phyloP scores from a whole-genome alignment of 2,797 vertebrate species.

The Onychomys arenicola region DNA sequence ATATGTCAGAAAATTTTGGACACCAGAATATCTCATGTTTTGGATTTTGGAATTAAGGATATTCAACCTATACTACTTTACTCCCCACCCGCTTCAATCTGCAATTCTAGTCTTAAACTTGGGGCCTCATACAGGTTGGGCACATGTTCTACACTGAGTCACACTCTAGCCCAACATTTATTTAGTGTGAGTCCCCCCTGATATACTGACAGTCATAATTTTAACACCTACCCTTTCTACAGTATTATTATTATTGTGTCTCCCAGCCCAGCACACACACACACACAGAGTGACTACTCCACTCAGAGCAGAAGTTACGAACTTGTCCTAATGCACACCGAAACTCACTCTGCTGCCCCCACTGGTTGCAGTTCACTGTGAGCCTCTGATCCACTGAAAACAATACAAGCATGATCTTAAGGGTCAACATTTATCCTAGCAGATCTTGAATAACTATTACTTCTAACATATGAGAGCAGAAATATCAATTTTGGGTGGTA shows the following conservation, averaged over 20 bases:
- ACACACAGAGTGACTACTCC: neutral
- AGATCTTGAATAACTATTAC: neutral
- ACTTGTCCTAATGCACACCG: neutral
- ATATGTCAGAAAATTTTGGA: neutral
- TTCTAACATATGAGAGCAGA: slow-evolving; percentile 29
- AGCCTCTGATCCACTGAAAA: neutral
- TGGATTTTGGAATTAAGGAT: neutral
- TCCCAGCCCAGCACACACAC: too few species aligned
- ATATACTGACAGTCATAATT: neutral
- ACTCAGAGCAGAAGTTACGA: neutral
- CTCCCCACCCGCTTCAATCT: neutral
- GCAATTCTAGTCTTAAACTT: neutral
- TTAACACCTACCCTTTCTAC: neutral
- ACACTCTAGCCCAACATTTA: neutral
- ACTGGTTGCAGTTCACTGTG: neutral
- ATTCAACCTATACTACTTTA: neutral
- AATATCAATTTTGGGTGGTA: neutral
- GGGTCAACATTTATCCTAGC: neutral
- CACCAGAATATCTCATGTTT: neutral
- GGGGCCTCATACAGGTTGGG: neutral
- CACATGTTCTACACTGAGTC: neutral
- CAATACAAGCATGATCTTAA: neutral
- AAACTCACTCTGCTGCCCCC: neutral
- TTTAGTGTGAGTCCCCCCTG: slow-evolving; percentile 25
- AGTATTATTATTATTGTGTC: neutral